Evolutionary conservation across 2,797 vertebrate species (phyloP), one percentile per base, ranked within the genome.

Genomic region (Fistularia tabacaria): DNA sequence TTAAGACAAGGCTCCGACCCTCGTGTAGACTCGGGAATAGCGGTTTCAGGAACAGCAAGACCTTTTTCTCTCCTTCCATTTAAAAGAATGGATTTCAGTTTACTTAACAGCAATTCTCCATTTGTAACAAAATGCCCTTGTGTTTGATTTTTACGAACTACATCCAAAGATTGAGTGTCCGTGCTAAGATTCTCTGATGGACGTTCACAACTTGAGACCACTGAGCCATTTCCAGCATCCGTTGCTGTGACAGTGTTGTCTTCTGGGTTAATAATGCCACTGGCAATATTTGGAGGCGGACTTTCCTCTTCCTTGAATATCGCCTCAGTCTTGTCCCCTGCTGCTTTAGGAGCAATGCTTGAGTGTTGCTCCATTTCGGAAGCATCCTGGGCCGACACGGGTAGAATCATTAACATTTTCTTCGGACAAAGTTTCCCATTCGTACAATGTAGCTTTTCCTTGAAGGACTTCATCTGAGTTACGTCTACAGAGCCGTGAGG

Each of bases 61-160:
- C 74, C 56, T 1, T 7, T 42, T 55, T 71, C 80, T 61, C 64
- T 77, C 59, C 83, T 91, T 66, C 74, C 76, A 52, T 59, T 78
- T 57, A 71, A 77, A 59, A 90, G 66, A 60, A 89, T 82, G 0
- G 84, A 84, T 58, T 88, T 92, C 14, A 90, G 64, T 74, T 84
- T 85, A 54, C 68, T 83, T 38, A 90, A 66, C 25, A 87, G 77
- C 58, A 71, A 58, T 38, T 81, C 75, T 38, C 56, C 61, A 11
- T 64, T 78, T 57, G 69, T 67, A 6, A 38, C 7, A 57, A 15
- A 46, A 53, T 64, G 77, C 61, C 58, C 56, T 59, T 44, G 37
- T 14, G 37, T 36, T 36, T 37, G 25, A 9, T 62, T 69, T 38
- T 67, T 53, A 36, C 76, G 61, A 46, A 59, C 14, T 40, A 47